These are phyloP conservation scores for Neolamprologus hecqui DNA, from an alignment of 2,113 vertebrate species.

Conservation along the genomic window DNA sequence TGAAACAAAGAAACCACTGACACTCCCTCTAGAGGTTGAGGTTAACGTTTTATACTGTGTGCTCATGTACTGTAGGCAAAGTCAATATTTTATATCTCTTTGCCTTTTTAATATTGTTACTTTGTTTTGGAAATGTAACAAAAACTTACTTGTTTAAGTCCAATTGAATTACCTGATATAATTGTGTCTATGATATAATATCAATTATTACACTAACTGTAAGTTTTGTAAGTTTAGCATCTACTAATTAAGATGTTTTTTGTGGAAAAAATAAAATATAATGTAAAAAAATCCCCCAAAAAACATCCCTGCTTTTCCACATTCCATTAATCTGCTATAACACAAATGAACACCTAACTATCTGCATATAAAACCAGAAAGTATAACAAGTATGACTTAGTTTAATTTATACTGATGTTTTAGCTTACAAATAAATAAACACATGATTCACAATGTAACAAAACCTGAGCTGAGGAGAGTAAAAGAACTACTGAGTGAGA, in stretches of 20 bases:
- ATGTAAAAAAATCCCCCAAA: neutral
- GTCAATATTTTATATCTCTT: neutral
- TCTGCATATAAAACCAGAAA: neutral
- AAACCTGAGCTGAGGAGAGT: neutral
- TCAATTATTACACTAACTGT: neutral
- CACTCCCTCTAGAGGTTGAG: neutral
- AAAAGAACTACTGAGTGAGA: neutral
- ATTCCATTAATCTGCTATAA: neutral
- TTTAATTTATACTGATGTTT: neutral
- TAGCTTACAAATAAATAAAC: neutral
- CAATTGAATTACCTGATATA: neutral
- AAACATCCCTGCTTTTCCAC: neutral
- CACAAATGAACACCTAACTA: neutral
- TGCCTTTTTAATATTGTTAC: neutral
- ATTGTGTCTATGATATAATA: neutral
- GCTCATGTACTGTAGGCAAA: neutral
- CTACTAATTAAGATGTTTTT: neutral
- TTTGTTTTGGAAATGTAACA: neutral
- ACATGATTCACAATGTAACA: neutral
- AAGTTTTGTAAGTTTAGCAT: neutral
- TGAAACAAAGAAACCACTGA: neutral
- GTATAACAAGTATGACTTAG: neutral
- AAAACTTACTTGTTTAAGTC: neutral
- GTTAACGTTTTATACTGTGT: neutral
- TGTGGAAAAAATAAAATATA: neutral